Evolutionary conservation across 2,113 vertebrate species (phyloP).

Genomic region (Bostrychus sinensis): DNA sequence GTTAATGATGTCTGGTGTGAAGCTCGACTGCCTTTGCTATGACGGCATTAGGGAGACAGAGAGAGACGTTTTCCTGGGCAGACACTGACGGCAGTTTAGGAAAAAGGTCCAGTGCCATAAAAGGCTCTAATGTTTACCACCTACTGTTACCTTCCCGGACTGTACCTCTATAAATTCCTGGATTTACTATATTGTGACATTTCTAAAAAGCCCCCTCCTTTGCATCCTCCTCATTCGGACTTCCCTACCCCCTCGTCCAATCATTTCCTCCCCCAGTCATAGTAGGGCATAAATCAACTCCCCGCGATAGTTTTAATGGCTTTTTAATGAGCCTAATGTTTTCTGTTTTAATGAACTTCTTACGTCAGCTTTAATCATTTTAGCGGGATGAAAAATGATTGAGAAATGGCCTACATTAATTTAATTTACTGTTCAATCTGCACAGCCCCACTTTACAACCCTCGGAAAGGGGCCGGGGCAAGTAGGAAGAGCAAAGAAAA

Average conservation of each 20-base stretch:
- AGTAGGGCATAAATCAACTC: conserved; percentile 87
- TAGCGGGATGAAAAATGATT: conserved; percentile 89
- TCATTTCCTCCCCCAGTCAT: conserved; percentile 72
- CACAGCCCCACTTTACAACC: conserved; percentile 76
- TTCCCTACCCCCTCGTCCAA: conserved; percentile 44
- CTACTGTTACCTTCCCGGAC: conserved; percentile 28
- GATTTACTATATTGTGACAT: conserved; percentile 51
- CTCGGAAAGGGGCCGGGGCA: conserved; percentile 48
- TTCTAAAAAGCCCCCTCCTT: conserved; percentile 49
- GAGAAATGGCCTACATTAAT: conserved; percentile 90
- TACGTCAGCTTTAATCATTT: conserved; percentile 92
- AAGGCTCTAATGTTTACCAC: conserved; percentile 37
- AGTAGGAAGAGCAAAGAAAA: conserved; percentile 22
- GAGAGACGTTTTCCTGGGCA: conserved; percentile 1
- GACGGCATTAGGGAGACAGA: conserved; percentile 34
- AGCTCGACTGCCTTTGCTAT: conserved; percentile 56
- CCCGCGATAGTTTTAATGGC: conserved; percentile 89
- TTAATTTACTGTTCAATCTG: conserved; percentile 89
- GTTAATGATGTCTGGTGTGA: conserved; percentile 62
- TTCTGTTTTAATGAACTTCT: conserved; percentile 96
- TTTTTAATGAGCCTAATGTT: conserved; percentile 98
- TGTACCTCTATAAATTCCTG: conserved; percentile 24
- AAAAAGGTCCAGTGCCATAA: conserved; percentile 30
- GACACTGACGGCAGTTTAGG: conserved; percentile 12
- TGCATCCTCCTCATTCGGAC: conserved; percentile 52